Evolutionary conservation across 1,140 invertebrate genomes (phyloP).

Genomic region (Helicoverpa zea): DNA sequence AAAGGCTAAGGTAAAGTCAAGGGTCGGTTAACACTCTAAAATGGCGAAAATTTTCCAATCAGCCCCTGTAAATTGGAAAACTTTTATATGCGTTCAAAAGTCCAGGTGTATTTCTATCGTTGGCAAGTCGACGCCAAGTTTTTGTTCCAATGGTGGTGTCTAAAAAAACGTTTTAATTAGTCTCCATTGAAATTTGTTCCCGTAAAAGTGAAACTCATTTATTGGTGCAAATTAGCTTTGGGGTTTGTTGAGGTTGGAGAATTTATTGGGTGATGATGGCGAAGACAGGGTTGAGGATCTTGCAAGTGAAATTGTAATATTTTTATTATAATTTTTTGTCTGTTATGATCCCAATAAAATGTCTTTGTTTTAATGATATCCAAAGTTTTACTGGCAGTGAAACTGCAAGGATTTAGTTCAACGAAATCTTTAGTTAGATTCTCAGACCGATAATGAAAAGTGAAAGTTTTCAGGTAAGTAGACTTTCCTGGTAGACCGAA

Average conservation of each 20-base stretch:
- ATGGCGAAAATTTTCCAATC: slow-evolving; percentile 85
- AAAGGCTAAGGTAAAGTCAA: slow-evolving; percentile 75
- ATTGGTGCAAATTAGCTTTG: slow-evolving; percentile 35
- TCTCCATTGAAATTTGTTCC: slow-evolving; percentile 62
- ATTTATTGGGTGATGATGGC: too few species aligned
- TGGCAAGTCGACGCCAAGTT: slow-evolving; percentile 68
- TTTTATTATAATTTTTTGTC: too few species aligned
- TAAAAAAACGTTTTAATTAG: slow-evolving; percentile 77
- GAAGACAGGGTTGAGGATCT: too few species aligned
- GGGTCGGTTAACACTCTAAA: slow-evolving; percentile 83
- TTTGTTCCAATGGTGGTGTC: slow-evolving; percentile 67
- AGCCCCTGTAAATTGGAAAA: slow-evolving; percentile 85
- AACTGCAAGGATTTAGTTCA: too few species aligned
- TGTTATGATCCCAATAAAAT: too few species aligned
- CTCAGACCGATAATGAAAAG: too few species aligned
- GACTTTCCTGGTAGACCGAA: too few species aligned
- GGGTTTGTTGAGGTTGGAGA: slow-evolving; percentile 22
- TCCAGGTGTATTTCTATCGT: slow-evolving; percentile 84
- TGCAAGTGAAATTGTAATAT: too few species aligned
- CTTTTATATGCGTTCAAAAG: slow-evolving; percentile 85
- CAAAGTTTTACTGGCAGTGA: too few species aligned
- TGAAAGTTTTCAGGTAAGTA: too few species aligned
- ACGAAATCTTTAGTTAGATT: too few species aligned
- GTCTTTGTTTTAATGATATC: too few species aligned
- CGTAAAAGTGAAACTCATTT: slow-evolving; percentile 49